A percentile compares a stretch with the other conserved stretches of the same genome.
These are phyloP conservation scores for Chironomus tentans DNA, from an alignment of 2,888 invertebrate species.

Conservation along the genomic window DNA sequence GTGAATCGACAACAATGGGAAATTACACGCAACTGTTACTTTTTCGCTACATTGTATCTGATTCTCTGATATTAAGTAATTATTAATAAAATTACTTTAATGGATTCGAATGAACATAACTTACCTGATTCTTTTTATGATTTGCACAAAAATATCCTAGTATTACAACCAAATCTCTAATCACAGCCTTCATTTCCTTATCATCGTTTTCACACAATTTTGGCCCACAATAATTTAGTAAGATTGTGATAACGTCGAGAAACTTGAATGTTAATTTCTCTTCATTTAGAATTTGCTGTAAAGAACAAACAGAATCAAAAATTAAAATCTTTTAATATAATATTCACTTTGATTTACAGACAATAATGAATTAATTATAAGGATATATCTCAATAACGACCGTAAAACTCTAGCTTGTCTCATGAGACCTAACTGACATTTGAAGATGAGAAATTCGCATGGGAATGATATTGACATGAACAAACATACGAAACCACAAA, in stretches of 20 bases:
- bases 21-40: no score
- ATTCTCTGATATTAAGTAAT: background rate
- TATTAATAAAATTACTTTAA: background rate
- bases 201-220: constrained; percentile 33
- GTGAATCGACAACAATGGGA: constrained; percentile 2
- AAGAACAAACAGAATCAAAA: constrained; percentile 7
- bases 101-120: constrained; percentile 4
- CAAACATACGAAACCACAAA: background rate
- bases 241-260: constrained; percentile 39
- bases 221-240: constrained; percentile 38
- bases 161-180: constrained; percentile 42
- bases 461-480: background rate
- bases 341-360: background rate
- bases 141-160: constrained; percentile 41
- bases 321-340: background rate
- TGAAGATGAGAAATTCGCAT: background rate
- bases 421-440: background rate
- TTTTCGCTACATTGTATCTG: no score
- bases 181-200: constrained; percentile 39
- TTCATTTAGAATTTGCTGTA: constrained; percentile 39
- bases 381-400: background rate
- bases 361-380: background rate
- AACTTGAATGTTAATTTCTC: constrained; percentile 39
- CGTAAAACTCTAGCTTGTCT: background rate
- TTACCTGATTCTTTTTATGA: constrained; percentile 39